Evolutionary conservation across 2,888 invertebrate genomes (phyloP), one percentile per base, ranked within the genome.

Genomic region (Margaritifera margaritifera): DNA sequence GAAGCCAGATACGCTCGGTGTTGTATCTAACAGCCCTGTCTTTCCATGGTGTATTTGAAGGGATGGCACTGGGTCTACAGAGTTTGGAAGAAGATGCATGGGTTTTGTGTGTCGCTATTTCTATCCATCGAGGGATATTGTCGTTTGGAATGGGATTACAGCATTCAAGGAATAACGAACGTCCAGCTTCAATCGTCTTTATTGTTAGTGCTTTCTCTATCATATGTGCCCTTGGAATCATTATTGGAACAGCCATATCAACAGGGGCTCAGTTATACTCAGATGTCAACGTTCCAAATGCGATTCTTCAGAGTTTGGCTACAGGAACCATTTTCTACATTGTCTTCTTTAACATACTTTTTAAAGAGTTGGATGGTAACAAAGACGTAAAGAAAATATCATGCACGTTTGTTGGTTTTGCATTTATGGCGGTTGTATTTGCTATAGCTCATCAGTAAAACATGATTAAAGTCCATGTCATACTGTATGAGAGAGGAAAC

Each of bases 301-400:
- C 85, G 6, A 84, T 86, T 57, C 74, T 86, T 57, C 86, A 86
- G 74, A 84, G 84, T 64, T 71, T 86, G 20, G 82, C 85, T 5
- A 85, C 85, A 1, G 86, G 86, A 19, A 85, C 84, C 31, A 82
- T 86, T 57, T 81, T 86, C 60, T 86, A 85, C 72, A 86, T 86
- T 52, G 81, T 86, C 31, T 85, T 86, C 74, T 82, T 86, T 66
- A 84, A 86, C 63, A 84, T 86, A 67, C 72, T 86, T n/a, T 85
- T 81, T 67, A 84, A 85, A 63, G 85, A 85, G 68, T 69, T 86
- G 51, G 80, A 84, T 57, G 84, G 85, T 19, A 80, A 83, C 61
- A 84, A 83, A 25, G 84, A 86, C 60, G 77, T 84, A 25, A 85
- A 84, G 66, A 79, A 85, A 66, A 80, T 86, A 55, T 85, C 85